Evolutionary conservation across 2,113 vertebrate genomes (phyloP).

Genomic region (Ptilorrhoa leucosticta): DNA sequence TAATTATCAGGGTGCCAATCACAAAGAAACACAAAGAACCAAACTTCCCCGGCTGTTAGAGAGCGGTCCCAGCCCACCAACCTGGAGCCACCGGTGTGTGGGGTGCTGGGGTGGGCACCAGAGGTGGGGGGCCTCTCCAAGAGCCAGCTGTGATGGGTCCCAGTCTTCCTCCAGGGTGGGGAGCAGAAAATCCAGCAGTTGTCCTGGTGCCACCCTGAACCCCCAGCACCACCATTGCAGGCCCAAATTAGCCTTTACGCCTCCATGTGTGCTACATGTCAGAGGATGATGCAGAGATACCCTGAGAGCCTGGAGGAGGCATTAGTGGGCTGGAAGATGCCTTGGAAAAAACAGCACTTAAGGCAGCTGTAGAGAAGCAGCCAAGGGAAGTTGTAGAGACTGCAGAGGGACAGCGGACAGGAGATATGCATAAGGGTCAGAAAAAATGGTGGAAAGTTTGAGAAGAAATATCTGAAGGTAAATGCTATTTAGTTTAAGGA

Average conservation of each 20-base stretch:
- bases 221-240: rapidly evolving
- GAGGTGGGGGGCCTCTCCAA: background rate
- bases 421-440: rapidly evolving
- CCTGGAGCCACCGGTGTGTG: rapidly evolving
- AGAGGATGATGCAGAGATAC: background rate
- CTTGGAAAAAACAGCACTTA: background rate
- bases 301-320: background rate
- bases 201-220: background rate
- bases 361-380: background rate
- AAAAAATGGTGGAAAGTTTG: background rate
- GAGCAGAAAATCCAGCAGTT: background rate
- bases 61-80: rapidly evolving
- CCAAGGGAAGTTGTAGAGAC: background rate
- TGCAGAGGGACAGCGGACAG: background rate
- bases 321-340: background rate
- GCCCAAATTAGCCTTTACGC: too few species aligned
- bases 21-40: conserved; percentile 57
- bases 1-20: conserved; percentile 65
- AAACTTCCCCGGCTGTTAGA: background rate
- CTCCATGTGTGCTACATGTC: rapidly evolving
- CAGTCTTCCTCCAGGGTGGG: rapidly evolving
- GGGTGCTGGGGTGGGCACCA: background rate
- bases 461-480: background rate
- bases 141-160: background rate
- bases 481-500: background rate